A percentile compares a stretch with the other conserved stretches of the same genome.
Evolutionary conservation across 2,888 invertebrate species (phyloP).

Genomic region (Stictocephala bisonia): DNA sequence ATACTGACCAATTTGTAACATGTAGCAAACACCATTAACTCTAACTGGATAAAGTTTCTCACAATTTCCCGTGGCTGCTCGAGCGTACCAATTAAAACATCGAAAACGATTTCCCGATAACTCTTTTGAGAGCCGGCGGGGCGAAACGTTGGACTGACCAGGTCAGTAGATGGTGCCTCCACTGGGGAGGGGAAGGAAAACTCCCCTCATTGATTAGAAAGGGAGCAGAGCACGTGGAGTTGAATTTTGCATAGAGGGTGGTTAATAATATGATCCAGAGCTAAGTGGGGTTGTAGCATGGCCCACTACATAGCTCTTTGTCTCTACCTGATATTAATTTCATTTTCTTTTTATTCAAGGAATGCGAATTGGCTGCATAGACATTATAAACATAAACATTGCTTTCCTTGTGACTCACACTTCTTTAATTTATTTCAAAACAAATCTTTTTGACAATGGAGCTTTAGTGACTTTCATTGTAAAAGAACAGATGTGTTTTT

Average conservation of each 20-base stretch:
- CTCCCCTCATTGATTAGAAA: slow-evolving; percentile 41
- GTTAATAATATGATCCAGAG: slow-evolving; percentile 37
- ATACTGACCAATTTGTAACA: too few species aligned
- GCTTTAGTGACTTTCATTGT: too few species aligned
- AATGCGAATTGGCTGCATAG: too few species aligned
- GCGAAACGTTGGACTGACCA: slow-evolving; percentile 13
- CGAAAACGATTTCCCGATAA: slow-evolving; percentile 24
- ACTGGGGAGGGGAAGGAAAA: slow-evolving; percentile 15
- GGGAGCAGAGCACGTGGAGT: slow-evolving; percentile 22
- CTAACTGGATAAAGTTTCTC: slow-evolving; percentile 20
- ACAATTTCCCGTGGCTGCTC: background rate
- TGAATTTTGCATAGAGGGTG: slow-evolving; percentile 44
- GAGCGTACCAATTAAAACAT: slow-evolving; percentile 7
- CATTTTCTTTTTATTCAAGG: too few species aligned
- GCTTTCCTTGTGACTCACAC: too few species aligned
- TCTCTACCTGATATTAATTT: slow-evolving; percentile 13
- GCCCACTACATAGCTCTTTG: slow-evolving; percentile 13
- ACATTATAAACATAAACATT: too few species aligned
- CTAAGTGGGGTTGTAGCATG: slow-evolving; percentile 25
- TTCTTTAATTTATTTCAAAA: too few species aligned
- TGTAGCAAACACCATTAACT: slow-evolving; percentile 10
- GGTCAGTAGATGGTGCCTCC: too few species aligned
- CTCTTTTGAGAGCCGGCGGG: slow-evolving; percentile 15
- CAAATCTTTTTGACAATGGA: too few species aligned
- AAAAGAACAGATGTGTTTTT: too few species aligned